Conservation (phyloP, 1,140 invertebrate species). For the Ooceraea biroi region DNA sequence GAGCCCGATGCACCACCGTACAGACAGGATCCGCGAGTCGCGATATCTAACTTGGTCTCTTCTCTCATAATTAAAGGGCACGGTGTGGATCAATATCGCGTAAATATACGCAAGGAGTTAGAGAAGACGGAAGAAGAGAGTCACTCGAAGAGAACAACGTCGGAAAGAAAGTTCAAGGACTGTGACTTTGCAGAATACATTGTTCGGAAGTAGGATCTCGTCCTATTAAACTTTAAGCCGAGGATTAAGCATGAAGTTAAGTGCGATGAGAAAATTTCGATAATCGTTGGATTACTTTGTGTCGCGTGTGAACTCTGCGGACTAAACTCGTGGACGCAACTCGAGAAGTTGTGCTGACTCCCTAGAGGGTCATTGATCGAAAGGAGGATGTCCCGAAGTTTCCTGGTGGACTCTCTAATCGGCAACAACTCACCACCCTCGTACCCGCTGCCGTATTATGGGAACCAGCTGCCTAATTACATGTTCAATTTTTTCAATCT, state of each 20-base stretch:
- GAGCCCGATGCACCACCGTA: conserved; percentile 75
- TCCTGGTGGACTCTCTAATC: conserved; percentile 91
- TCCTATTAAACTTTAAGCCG: background rate
- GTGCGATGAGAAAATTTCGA: conserved; percentile 38
- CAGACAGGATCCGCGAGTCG: conserved; percentile 48
- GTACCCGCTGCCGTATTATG: conserved; percentile 83
- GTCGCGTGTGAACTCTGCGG: conserved; percentile 34
- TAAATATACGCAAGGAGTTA: background rate
- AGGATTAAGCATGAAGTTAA: conserved; percentile 22
- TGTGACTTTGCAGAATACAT: conserved; percentile 5
- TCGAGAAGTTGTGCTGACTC: conserved; percentile 20
- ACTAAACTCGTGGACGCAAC: conserved; percentile 15
- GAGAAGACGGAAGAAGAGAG: background rate
- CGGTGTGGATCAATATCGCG: background rate
- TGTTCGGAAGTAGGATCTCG: background rate
- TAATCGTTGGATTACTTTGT: conserved; percentile 58
- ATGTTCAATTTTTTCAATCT: conserved; percentile 85
- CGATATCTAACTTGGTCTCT: background rate
- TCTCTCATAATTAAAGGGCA: background rate
- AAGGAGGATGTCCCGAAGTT: conserved; percentile 90
- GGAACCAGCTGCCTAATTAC: conserved; percentile 82
- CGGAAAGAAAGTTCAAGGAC: background rate
- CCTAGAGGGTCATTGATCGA: background rate
- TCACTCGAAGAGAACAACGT: background rate
- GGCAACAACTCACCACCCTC: conserved; percentile 86